Evolutionary conservation across 1,140 invertebrate genomes (phyloP).

Genomic region (Chrysoperla carnea): DNA sequence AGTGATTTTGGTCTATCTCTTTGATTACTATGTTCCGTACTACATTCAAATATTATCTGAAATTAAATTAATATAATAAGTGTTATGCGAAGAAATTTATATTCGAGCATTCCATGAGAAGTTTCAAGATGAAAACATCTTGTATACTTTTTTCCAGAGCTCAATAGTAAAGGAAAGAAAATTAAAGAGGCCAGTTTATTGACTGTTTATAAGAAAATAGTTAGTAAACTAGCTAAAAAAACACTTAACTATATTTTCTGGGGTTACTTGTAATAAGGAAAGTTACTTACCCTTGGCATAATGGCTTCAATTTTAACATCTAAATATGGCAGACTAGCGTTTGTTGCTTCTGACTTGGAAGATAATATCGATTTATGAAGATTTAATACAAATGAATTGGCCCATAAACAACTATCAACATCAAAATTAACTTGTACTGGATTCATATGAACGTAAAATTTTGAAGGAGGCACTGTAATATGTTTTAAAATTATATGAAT

Average conservation of each 20-base stretch:
- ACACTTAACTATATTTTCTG: slow-evolving; percentile 1
- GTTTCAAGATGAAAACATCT: no score
- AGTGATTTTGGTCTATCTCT: slow-evolving; percentile 64
- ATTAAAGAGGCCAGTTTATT: no score
- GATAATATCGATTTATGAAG: slow-evolving; percentile 51
- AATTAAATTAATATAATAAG: slow-evolving; percentile 11
- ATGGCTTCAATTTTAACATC: slow-evolving; percentile 81
- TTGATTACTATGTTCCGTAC: slow-evolving; percentile 47
- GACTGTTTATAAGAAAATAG: no score
- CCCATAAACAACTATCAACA: slow-evolving; percentile 71
- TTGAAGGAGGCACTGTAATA: slow-evolving; percentile 71
- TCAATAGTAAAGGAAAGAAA: no score
- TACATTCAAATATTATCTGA: slow-evolving; percentile 53
- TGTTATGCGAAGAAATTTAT: background rate
- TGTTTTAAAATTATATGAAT: slow-evolving; percentile 3
- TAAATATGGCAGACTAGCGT: slow-evolving; percentile 47
- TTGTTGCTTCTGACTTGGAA: slow-evolving; percentile 16
- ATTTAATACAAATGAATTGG: slow-evolving; percentile 84
- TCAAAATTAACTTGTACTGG: slow-evolving; percentile 77
- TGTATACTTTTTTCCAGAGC: no score
- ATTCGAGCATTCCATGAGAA: no score
- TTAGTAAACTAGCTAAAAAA: slow-evolving; percentile 7
- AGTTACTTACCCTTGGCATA: slow-evolving; percentile 59
- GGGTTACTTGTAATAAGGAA: slow-evolving; percentile 1
- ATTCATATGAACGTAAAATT: slow-evolving; percentile 79